Conservation (phyloP, 2,797 vertebrate species). For the Liparis tanakae region DNA sequence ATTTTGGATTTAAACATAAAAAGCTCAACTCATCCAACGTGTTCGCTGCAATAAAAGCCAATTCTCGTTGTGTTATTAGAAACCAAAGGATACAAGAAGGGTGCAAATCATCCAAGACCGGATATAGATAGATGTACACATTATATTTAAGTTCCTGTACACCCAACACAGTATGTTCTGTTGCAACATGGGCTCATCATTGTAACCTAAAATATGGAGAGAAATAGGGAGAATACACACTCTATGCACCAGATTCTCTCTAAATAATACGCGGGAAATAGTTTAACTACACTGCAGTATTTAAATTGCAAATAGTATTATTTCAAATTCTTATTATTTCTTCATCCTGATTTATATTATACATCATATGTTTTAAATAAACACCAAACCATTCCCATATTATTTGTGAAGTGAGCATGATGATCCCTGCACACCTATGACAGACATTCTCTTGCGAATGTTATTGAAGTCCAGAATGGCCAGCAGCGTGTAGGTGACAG, state of each 20-base stretch:
- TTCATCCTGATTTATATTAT: not conserved
- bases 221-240: not conserved
- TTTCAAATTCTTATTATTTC: not conserved
- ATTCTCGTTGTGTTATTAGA: not conserved
- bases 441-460: constrained; percentile 95
- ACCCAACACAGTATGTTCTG: not conserved
- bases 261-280: not conserved
- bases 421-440: constrained; percentile 86
- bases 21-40: not conserved
- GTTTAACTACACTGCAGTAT: not conserved
- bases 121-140: not conserved
- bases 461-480: constrained; percentile 97
- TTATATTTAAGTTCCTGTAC: not conserved
- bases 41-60: not conserved
- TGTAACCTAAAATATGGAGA: not conserved
- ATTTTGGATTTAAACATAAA: constrained; percentile 8
- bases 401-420: not conserved
- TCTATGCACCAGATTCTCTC: not conserved
- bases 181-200: not conserved
- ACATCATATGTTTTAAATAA: not conserved
- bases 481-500: constrained; percentile 90
- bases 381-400: not conserved
- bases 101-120: not conserved
- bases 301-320: not conserved
- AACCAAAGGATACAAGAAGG: not conserved